Evolutionary conservation across 2,888 invertebrate species (phyloP), one percentile per base, ranked within the genome.

Genomic region (Archips xylosteana): DNA sequence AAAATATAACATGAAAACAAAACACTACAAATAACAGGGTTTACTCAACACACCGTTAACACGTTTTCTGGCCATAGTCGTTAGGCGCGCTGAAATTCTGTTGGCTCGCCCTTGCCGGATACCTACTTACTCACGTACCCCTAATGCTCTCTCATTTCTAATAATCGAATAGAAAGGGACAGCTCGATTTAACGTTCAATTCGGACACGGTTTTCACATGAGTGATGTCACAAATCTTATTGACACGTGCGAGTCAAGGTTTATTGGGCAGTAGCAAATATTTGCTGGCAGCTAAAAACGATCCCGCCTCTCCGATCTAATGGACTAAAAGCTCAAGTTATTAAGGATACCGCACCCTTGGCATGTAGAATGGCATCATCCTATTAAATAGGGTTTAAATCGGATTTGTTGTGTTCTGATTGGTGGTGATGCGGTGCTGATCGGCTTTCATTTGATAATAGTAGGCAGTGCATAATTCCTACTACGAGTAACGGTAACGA

Each of bases 221-320:
- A 47, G 62, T 75, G 67, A 77, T 78, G 79, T 81, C 80, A 80
- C 81, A 82, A 82, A 81, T 85, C 82, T 82, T 84, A 84, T 86
- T 85, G 82, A 83, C 85, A 79, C 76, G 78, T 73, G 63, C 76
- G 78, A 82, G 83, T 82, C 89, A 87, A 88, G 86, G 88, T 85
- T 87, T 88, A 83, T 85, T 85, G 80, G 81, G 68, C 79, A 74
- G 71, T 73, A 61, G 82, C 81, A 85, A 88, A 87, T 87, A 86
- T 89, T 89, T 86, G 84, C 71, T 71, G 75, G 76, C 72, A 77
- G 69, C 74, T 75, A 78, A 75, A 57, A 77, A 84, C 82, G 78
- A 78, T 66, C 78, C 74, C 79, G 77, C 75, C 71, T 75, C 74
- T 73, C 71, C 71, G 64, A 65, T 69, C 69, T 77, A 77, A 78